Evolutionary conservation across 2,888 invertebrate species (phyloP), one percentile per base, ranked within the genome.

Genomic region (Pseudeuparius sepicola): DNA sequence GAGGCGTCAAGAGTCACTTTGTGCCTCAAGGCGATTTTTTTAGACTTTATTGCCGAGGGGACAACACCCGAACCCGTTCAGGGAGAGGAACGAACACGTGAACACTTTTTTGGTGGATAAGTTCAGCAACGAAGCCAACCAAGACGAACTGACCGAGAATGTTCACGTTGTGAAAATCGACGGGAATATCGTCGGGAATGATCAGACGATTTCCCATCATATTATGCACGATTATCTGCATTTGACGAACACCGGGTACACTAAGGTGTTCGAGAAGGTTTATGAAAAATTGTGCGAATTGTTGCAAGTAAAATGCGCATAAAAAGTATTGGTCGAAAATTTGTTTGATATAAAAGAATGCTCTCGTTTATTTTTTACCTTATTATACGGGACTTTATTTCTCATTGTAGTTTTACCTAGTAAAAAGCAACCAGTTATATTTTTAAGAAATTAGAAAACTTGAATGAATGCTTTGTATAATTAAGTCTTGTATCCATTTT

Each of bases 181-280:
- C 37, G 58, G 60, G 10, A 53, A 60, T 37, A 57, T 64, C 5
- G 52, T 63, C 1, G 66, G 67, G 46, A 60, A 63, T 13, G 69
- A 68, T 51, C 68, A 73, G 11, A 64, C 64, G 3, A 75, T 80
- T 36, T 70, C 70, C 31, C 73, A 72, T 46, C 66, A 67, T 38
- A 70, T 79, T 47, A 71, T 80, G 73, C 70, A 73, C 52, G 80
- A 81, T 57, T 80, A 76, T 55, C 61, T 78, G 7, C 79, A 79
- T 55, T 59, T 78, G 16, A 76, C 77, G 2, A 68, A 71, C 45
- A 57, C 63, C 20, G 79, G 76, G 2, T 80, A 79, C 54, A 60
- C 64, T 37, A 75, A 75, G 56, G 66, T 68, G 10, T 75, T 75
- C 52, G 65, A 62, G 36, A 68, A 69, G 16, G 66, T 75, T 14